phyloP scores from a whole-genome alignment of 2,888 invertebrate genomes.

The Merodon equestris region DNA sequence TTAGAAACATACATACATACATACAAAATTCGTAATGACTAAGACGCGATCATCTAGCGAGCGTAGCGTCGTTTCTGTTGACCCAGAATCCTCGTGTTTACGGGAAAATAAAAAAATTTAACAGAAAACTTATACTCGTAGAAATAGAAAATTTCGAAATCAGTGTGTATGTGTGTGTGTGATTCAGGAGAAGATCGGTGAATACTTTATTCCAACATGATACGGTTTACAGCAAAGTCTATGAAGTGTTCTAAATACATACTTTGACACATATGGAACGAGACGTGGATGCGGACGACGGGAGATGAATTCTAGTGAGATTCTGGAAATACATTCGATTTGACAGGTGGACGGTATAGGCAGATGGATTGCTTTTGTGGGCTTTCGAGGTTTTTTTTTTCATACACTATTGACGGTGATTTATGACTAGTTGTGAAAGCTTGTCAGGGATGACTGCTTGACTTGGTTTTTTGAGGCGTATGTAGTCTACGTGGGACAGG shows the following conservation, averaged over 20 bases:
- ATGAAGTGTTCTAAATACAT: conserved; percentile 31
- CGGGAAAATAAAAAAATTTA: conserved; percentile 24
- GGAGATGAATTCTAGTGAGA: conserved; percentile 21
- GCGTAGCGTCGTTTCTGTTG: conserved; percentile 4
- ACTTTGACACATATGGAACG: too few relatives aligned
- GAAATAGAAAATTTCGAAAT: conserved; percentile 33
- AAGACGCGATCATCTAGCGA: background rate
- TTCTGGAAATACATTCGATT: conserved; percentile 31
- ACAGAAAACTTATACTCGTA: too few relatives aligned
- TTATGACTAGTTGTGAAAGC: conserved; percentile 12
- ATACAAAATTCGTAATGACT: background rate
- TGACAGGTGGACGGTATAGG: conserved; percentile 42
- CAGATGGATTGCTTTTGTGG: conserved; percentile 22
- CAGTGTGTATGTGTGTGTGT: background rate
- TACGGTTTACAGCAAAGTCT: conserved; percentile 20
- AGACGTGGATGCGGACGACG: conserved; percentile 14
- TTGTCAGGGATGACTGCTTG: conserved; percentile 10
- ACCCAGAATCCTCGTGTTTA: conserved; percentile 37
- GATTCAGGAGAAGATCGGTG: conserved; percentile 13
- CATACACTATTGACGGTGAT: background rate
- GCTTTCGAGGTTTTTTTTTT: background rate
- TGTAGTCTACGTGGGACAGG: too few relatives aligned
- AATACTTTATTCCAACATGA: conserved; percentile 21
- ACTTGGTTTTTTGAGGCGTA: conserved; percentile 6
- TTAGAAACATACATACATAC: conserved; percentile 27